Conservation (phyloP, 2,888 invertebrate genomes). For the Leptodirus hochenwartii region DNA sequence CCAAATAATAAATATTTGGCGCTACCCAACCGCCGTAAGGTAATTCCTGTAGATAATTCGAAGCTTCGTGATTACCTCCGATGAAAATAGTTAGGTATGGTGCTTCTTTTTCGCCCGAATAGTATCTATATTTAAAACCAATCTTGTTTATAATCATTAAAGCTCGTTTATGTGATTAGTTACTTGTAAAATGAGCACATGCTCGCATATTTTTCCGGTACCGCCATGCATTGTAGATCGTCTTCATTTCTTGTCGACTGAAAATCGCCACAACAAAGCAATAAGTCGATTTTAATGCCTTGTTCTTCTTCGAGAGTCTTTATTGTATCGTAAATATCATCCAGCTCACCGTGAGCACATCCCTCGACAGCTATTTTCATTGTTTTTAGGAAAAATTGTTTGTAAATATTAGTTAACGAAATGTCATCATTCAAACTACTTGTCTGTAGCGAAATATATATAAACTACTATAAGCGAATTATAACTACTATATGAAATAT, state of each 20-base stretch:
- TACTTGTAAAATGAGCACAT: slow-evolving; percentile 91
- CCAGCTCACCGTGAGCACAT: slow-evolving; percentile 95
- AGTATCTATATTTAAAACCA: slow-evolving; percentile 49
- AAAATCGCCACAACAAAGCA: slow-evolving; percentile 97
- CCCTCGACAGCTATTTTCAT: slow-evolving; percentile 95
- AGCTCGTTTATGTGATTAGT: too few species aligned
- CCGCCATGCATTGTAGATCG: slow-evolving; percentile 87
- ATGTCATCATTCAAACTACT: slow-evolving; percentile 1
- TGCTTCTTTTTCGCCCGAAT: slow-evolving; percentile 76
- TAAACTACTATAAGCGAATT: too few species aligned
- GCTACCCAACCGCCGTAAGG: slow-evolving; percentile 99
- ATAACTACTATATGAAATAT: too few species aligned
- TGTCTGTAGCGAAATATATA: too few species aligned
- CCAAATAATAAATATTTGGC: slow-evolving; percentile 92
- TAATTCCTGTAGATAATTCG: slow-evolving; percentile 88
- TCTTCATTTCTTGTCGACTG: slow-evolving; percentile 81
- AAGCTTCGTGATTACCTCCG: slow-evolving; percentile 98
- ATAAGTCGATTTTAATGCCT: slow-evolving; percentile 65
- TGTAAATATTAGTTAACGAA: too few species aligned
- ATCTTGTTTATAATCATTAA: background rate
- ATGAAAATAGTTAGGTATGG: slow-evolving; percentile 90
- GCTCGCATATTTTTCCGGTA: slow-evolving; percentile 76
- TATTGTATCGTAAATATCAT: slow-evolving; percentile 82
- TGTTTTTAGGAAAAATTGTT: slow-evolving; percentile 16
- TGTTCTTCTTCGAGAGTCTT: slow-evolving; percentile 53